Evolutionary conservation across 2,797 vertebrate genomes (phyloP).

Genomic region (Amphiprion clarkii): DNA sequence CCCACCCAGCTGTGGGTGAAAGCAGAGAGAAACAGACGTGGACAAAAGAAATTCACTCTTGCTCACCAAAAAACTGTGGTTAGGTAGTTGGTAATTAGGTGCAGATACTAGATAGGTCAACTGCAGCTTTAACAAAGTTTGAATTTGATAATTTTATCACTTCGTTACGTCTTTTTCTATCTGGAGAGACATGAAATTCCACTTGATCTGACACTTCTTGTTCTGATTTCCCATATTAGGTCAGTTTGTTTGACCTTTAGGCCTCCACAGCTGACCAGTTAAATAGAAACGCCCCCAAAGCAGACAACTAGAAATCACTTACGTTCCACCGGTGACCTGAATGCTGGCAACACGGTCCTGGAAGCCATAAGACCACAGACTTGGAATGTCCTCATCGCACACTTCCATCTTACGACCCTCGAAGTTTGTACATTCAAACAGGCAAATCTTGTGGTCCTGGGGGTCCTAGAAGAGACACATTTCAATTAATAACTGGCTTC

Average conservation of each 20-base stretch:
- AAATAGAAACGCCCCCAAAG: neutral
- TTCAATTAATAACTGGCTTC: neutral
- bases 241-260: neutral
- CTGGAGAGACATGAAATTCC: too few species aligned
- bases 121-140: neutral
- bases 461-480: slow-evolving; percentile 79
- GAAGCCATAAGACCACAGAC: slow-evolving; percentile 90
- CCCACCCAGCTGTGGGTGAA: slow-evolving; percentile 86
- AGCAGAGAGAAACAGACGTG: slow-evolving; percentile 15
- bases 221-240: neutral
- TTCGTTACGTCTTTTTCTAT: too few species aligned
- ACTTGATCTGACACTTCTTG: neutral
- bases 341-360: slow-evolving; percentile 89
- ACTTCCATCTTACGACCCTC: slow-evolving; percentile 92
- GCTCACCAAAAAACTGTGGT: neutral
- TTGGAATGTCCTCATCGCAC: slow-evolving; percentile 90
- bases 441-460: slow-evolving; percentile 89
- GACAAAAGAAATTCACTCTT: neutral
- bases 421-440: slow-evolving; percentile 87
- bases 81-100: too few species aligned
- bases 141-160: neutral
- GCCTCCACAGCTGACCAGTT: neutral
- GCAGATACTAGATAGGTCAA: neutral
- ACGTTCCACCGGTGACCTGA: slow-evolving; percentile 90
- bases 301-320: slow-evolving; percentile 52